A percentile compares a stretch with the other conserved stretches of the same genome.
Conservation (phyloP, 1,140 invertebrate genomes). For the Rhyacophila brunnea region DNA sequence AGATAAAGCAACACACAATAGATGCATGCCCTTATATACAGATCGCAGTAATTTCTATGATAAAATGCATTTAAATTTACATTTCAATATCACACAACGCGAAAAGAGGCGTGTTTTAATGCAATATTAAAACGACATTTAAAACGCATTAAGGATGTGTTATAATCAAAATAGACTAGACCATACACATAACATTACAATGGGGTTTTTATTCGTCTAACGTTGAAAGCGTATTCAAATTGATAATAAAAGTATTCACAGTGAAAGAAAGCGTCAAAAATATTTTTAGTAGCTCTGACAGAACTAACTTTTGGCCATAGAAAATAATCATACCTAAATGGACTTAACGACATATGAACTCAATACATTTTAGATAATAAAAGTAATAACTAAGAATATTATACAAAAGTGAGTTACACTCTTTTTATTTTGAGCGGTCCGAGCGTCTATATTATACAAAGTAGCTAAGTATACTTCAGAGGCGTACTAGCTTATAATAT, state of each 20-base stretch:
- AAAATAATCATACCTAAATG: background rate
- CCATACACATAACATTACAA: constrained; percentile 13
- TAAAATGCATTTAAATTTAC: constrained; percentile 20
- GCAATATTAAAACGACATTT: constrained; percentile 36
- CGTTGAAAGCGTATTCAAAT: constrained; percentile 8
- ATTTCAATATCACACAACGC: constrained; percentile 8
- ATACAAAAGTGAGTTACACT: no score
- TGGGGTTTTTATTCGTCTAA: background rate
- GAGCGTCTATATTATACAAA: no score
- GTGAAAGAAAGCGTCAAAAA: constrained; percentile 8
- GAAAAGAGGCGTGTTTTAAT: constrained; percentile 29
- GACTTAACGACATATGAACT: background rate
- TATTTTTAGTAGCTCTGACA: constrained; percentile 8
- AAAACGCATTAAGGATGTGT: constrained; percentile 34
- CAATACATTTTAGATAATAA: no score
- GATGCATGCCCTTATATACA: background rate
- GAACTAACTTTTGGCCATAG: background rate
- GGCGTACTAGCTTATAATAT: no score
- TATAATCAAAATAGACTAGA: constrained; percentile 26
- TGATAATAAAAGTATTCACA: constrained; percentile 14
- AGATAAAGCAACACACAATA: constrained; percentile 7
- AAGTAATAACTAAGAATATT: no score
- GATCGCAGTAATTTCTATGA: background rate
- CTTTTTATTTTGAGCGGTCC: no score
- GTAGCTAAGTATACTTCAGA: no score